Base-by-base conservation (phyloP, 2,797 vertebrate genomes). In the Austrolebias charrua region DNA sequence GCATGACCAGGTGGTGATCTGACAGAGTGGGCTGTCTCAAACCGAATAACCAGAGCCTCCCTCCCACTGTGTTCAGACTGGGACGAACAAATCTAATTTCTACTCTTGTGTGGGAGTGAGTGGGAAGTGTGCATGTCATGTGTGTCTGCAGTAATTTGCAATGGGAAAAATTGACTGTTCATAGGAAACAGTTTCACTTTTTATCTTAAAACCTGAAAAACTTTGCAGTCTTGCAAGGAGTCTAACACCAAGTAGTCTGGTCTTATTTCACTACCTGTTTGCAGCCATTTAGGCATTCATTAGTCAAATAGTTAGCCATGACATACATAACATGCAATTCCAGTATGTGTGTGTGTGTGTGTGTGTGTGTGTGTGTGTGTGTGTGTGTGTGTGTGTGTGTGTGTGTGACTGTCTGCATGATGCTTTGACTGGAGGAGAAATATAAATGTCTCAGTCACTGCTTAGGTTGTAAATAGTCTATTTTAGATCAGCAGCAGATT, bases 1-100 rank as follows among this genome's bases (percentile, higher is more conserved):
- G 65, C 69, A 55, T 57, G 56, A 75, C 74, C 76, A 88, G 86
- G 83, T 87, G 84, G 79, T 15, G 47, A 71, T 82, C 62, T 77
- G 71, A 83, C 79, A 80, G 59, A 44, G 47, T 78, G 54, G 71
- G 75, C 71, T 66, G 63, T 75, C 71, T 80, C 47, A 70, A 38
- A 57, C 68, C 56, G 40, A 74, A 71, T 44, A 66, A 64, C 55
- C 38, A 55, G 52, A 72, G 55, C 3, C 61, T 54, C 48, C 66
- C 52, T 70, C 70, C 73, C 35, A 71, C 79, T 66, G 69, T 49
- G 75, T 40, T 71, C 69, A 63, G 49, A 59, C 50, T 66, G 31
- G 73, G 61, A 66, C 29, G 11, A 53, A 44, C 24, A 50, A 10
- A 61, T 73, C 50, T 66, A 49, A 69, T 66, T 71, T 69, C 57